Evolutionary conservation across 1,140 invertebrate species (phyloP).

Genomic region (Druon quercuslanigerum): DNA sequence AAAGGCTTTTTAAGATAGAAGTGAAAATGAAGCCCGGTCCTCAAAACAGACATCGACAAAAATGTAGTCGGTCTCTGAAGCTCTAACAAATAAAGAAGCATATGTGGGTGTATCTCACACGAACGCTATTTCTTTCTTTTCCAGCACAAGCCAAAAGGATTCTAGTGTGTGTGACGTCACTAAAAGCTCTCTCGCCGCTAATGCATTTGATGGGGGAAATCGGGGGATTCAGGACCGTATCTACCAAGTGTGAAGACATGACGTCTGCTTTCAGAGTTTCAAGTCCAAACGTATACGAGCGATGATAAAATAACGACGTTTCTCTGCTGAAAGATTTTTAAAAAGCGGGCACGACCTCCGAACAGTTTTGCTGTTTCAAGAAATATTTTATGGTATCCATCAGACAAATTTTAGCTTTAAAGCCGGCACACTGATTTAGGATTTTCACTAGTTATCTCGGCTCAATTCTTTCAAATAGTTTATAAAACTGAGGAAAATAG

Average conservation of each 20-base stretch:
- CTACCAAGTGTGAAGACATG: slow-evolving; percentile 64
- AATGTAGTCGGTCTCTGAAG: slow-evolving; percentile 3
- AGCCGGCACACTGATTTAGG: too few relatives aligned
- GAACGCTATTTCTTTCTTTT: slow-evolving; percentile 43
- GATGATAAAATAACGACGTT: background rate
- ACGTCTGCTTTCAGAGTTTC: slow-evolving; percentile 33
- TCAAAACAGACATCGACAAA: slow-evolving; percentile 39
- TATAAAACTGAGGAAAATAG: too few relatives aligned
- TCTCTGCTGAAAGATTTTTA: too few relatives aligned
- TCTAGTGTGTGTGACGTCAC: slow-evolving; percentile 70
- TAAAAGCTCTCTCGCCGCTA: slow-evolving; percentile 74
- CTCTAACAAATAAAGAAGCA: background rate
- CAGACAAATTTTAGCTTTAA: too few relatives aligned
- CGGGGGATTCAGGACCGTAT: slow-evolving; percentile 63
- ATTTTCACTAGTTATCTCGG: too few relatives aligned
- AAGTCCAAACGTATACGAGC: slow-evolving; percentile 4
- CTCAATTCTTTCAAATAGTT: too few relatives aligned
- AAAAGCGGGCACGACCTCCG: too few relatives aligned
- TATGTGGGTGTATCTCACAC: slow-evolving; percentile 13
- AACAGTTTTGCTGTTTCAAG: too few relatives aligned
- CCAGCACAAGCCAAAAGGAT: slow-evolving; percentile 45
- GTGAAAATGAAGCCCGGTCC: slow-evolving; percentile 51
- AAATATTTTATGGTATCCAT: too few relatives aligned
- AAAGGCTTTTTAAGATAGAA: slow-evolving; percentile 45
- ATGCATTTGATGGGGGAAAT: slow-evolving; percentile 72